phyloP scores from a whole-genome alignment of 53 echinoderm and acorn worm species.

The Paracentrotus lividus region DNA sequence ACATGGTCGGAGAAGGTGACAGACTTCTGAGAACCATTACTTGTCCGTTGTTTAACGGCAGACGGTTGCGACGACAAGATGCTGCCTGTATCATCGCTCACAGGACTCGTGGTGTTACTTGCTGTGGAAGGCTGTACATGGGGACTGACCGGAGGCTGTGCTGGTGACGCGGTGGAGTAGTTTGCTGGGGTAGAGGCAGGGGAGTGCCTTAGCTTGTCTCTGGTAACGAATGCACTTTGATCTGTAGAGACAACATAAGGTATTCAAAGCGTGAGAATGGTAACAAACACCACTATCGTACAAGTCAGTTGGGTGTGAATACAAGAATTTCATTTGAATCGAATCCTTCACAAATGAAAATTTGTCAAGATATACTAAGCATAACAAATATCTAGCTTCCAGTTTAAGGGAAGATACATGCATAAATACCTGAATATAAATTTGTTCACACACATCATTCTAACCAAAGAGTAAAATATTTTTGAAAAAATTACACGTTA shows the following conservation, averaged over 20 bases:
- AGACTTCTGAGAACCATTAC: conserved; percentile 89
- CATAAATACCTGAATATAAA: neutral
- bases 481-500: no score
- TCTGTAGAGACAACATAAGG: neutral
- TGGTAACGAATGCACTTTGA: conserved; percentile 84
- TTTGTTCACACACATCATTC: no score
- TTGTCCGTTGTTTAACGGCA: conserved; percentile 60
- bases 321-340: neutral
- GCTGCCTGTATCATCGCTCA: neutral
- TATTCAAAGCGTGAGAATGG: no score
- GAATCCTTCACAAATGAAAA: no score
- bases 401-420: neutral
- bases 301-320: neutral
- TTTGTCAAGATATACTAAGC: no score
- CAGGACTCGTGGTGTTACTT: neutral
- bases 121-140: neutral
- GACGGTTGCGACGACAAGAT: neutral
- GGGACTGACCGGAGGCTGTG: conserved; percentile 11
- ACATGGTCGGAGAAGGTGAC: conserved; percentile 87
- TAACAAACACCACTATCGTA: neutral
- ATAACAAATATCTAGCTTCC: no score
- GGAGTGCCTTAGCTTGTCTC: conserved; percentile 87
- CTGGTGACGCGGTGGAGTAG: conserved; percentile 8
- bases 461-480: no score
- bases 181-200: conserved; percentile 61